These are phyloP conservation scores for Platyrinchus mystaceus DNA, from an alignment of 2,797 vertebrate genomes.

Conservation along the genomic window DNA sequence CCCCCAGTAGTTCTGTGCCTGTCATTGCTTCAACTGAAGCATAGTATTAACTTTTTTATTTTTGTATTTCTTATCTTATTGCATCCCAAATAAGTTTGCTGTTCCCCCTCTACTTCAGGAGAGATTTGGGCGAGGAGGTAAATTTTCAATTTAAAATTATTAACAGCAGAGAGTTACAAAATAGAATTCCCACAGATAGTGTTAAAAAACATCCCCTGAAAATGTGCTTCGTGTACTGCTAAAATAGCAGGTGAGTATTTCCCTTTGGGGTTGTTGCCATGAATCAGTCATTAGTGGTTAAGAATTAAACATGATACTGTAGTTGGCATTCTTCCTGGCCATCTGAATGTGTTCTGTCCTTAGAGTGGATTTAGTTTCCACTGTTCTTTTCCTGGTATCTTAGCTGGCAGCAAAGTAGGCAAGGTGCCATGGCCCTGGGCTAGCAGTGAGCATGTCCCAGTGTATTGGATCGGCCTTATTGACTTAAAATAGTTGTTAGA, in stretches of 20 bases:
- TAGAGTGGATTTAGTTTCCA: conserved; percentile 53
- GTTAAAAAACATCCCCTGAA: neutral
- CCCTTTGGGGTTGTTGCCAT: conserved; percentile 42
- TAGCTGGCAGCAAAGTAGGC: conserved; percentile 41
- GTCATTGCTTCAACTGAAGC: neutral
- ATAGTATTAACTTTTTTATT: neutral
- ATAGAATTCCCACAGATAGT: neutral
- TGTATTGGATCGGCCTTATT: conserved; percentile 55
- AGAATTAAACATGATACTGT: conserved; percentile 46
- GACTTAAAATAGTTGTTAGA: conserved; percentile 64
- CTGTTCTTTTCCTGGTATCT: conserved; percentile 48
- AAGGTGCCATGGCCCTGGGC: conserved; percentile 28
- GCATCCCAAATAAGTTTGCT: neutral
- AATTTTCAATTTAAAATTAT: neutral
- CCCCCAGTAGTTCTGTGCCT: neutral
- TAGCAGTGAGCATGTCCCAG: conserved; percentile 5
- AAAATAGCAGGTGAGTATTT: conserved; percentile 56
- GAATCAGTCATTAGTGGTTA: conserved; percentile 28
- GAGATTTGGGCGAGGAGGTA: neutral
- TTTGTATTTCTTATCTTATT: neutral
- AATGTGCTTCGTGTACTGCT: neutral
- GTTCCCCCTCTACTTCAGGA: neutral
- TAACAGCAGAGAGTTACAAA: neutral
- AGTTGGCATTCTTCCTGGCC: conserved; percentile 9
- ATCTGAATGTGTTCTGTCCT: conserved; percentile 35